Base-by-base conservation (phyloP, 2,888 invertebrate genomes). In the Leptura quadrifasciata region DNA sequence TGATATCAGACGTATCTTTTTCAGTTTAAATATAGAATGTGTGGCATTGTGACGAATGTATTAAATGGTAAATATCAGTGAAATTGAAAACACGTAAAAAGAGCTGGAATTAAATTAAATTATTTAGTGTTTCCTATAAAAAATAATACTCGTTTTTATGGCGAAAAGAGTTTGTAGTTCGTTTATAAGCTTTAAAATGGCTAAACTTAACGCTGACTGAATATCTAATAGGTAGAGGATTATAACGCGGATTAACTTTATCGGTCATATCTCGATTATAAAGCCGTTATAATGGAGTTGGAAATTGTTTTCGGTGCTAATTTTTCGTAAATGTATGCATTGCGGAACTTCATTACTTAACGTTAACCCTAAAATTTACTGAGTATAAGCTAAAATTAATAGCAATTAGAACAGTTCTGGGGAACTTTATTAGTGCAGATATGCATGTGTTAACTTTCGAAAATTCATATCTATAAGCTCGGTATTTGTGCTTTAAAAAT, bases 211-310 rank as follows among this genome's bases (percentile, higher is more conserved):
- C 39, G 39, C 39, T 39, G 39, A 39, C 39, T 39, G 39, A 39
- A 39, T 39, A 39, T 39, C 39, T 39, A 39, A 39, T 39, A 39
- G 39, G 39, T 39, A 39, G 39, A 39, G 39, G 39, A 39, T 39
- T 39, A 39, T 39, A 39, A 39, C 39, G 39, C 10, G 39, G 39
- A 39, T 39, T 39, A 39, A 39, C 39, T 39, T 39, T 39, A 39
- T 39, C 39, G 39, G 39, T 39, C 27, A 31, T 31, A 31, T 31
- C 27, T 31, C 27, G 27, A 31, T 31, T 31, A 31, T 31, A 31
- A 31, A 31, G 27, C 27, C 39, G 39, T 39, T 39, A 39, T 39
- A 39, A 39, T 39, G 39, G 3, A 39, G 39, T 39, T 39, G 39
- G 12, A 39, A 39, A 39, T 39, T 39, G 39, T 39, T 39, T 39